Conservation (phyloP, 2,888 invertebrate species). For the Thyatira batis region DNA sequence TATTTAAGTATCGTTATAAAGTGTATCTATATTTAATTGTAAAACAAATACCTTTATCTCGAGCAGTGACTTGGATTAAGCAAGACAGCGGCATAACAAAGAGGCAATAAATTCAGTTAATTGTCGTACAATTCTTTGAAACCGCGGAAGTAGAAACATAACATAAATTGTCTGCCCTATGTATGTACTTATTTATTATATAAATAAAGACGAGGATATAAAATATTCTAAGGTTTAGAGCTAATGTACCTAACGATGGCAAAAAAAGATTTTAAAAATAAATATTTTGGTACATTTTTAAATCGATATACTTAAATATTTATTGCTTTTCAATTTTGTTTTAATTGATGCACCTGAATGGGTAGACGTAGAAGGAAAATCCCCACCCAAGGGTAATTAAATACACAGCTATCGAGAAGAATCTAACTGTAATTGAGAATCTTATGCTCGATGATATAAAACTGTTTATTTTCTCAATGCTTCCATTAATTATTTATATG, state of each 20-base stretch:
- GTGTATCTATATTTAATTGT: not conserved
- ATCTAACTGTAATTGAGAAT: conserved; percentile 9
- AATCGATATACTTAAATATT: no score
- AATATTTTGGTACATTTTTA: no score
- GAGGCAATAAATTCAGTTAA: not conserved
- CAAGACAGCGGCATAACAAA: not conserved
- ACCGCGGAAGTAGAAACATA: not conserved
- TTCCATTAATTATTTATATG: conserved; percentile 14
- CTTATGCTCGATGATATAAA: conserved; percentile 1
- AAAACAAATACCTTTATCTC: not conserved
- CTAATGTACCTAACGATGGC: no score
- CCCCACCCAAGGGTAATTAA: not conserved
- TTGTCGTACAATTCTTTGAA: not conserved
- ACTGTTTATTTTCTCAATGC: conserved; percentile 5
- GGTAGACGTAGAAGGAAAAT: no score
- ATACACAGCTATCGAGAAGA: not conserved
- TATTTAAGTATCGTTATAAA: not conserved
- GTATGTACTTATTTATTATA: not conserved
- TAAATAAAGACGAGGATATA: not conserved
- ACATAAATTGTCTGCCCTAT: not conserved
- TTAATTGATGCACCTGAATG: no score
- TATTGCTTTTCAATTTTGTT: no score
- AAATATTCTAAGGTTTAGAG: not conserved
- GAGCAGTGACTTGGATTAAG: not conserved
- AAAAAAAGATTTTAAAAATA: no score